Evolutionary conservation across 2,888 invertebrate species (phyloP), one percentile per base, ranked within the genome.

Genomic region (Hydraecia micacea): DNA sequence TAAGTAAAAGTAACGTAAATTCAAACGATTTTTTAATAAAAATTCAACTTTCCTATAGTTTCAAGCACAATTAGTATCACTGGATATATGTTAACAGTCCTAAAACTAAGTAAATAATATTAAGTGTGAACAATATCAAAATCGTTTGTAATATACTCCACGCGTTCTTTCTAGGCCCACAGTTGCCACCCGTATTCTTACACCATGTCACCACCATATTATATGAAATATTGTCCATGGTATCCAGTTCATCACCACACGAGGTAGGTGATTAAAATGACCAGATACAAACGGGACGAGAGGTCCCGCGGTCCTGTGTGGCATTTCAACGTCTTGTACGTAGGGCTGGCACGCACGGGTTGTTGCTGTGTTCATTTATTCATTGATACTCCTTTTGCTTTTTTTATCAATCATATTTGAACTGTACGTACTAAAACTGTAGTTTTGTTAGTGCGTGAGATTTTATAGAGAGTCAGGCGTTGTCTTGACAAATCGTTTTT

Each of bases 291-390:
- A 73, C 62, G 58, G 65, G 70, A 72, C 65, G 75, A 71, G 32
- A 49, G 36, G 52, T 68, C 76, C 62, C 69, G 66, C 68, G 39
- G 65, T 73, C 15, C 62, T 28, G 67, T 73, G 70, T 55, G 82
- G 85, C 49, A 85, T 85, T 78, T 70, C 18, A 71, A 82, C 52
- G 55, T 76, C 83, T 79, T 58, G 39, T 62, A 18, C 21, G 9
- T 58, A 84, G 84, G 84, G 84, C 25, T 84, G 75, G 7, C 73
- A 39, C 62, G 18, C 1, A 66, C 11, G 0, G 9, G 2, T 42
- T 46, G 3, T 42, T 52, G 0, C 3, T 15, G 9, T 32, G 32
- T 36, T 55, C n/a, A 69, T 6, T 55, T 36, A 36, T 18, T 18
- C 9, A 15, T n/a, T n/a, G n/a, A 28, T 15, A 60, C 25, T 55